Base-by-base conservation (phyloP, 2,113 vertebrate genomes). In the Cephalopterus ornatus region DNA sequence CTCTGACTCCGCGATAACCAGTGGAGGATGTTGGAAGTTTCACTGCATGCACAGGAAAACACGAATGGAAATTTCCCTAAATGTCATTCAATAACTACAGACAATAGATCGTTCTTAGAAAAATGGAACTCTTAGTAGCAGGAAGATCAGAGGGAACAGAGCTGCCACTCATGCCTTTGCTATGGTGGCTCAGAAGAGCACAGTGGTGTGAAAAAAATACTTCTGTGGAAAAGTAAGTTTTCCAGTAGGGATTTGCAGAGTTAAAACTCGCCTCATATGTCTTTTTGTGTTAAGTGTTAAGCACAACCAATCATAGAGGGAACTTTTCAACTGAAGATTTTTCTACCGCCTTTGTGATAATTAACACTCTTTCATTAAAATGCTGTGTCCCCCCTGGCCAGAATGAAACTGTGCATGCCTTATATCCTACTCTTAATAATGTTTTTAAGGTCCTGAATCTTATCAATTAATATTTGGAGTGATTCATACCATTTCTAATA, bases 391-490 rank as follows among this genome's bases (percentile, higher is more conserved):
- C 77, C 52, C 53, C 53, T 30, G 72, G 95, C 81, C 95, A 96
- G 92, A 93, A 88, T 12, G 16, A 85, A 88, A 74, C 66, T 11
- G 17, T 61, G n/a, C 46, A 33, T 71, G 81, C 46, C 72, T 97
- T 90, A 37, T 68, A 79, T 58, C 19, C 80, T 65, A 53, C 62
- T 35, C 72, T 82, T 93, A 92, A 92, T 89, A 93, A 88, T 71
- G 55, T 94, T 97, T 96, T 92, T 93, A 93, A 94, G 55, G 95
- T 89, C 42, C 8, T 74, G 62, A 94, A 77, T 97, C 86, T 95
- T 96, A 97, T 93, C 93, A 96, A 93, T 95, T 95, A 97, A 71
- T 95, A 94, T 94, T 97, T 52, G n/a, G 92, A 91, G 50, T 88
- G 95, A 92, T 93, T 96, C 90, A 88, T 82, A 85, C 81, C 49